Percentiles rank a stretch among this genome's conserved stretches.
phyloP scores from a whole-genome alignment of 2,113 vertebrate species.

The Tyto alba region DNA sequence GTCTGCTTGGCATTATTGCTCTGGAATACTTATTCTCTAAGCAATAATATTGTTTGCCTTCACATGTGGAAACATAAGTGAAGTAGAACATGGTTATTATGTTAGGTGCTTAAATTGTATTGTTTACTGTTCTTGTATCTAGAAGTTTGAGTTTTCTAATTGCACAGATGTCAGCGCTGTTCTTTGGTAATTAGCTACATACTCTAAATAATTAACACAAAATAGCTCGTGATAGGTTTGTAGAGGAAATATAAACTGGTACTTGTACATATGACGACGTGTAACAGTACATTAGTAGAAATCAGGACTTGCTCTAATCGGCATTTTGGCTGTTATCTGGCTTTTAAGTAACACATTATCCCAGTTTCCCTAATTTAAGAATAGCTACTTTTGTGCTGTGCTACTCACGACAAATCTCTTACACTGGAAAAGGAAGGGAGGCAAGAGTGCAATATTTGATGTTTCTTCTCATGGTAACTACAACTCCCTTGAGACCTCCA shows the following conservation, averaged over 20 bases:
- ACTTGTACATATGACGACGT: neutral
- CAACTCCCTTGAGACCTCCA: neutral
- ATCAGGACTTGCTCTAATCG: neutral
- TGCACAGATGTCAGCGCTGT: neutral
- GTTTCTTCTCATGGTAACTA: neutral
- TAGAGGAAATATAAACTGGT: neutral
- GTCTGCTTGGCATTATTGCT: neutral
- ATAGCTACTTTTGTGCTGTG: neutral
- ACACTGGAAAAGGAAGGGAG: neutral
- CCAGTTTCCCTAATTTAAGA: neutral
- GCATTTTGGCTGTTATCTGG: neutral
- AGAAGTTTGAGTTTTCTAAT: neutral
- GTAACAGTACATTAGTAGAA: neutral
- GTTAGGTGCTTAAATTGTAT: neutral
- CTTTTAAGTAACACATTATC: neutral
- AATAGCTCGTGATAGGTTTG: neutral
- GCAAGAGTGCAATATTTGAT: neutral
- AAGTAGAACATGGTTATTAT: neutral
- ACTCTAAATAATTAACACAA: slow-evolving; percentile 16
- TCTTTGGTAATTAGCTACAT: neutral
- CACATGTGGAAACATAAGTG: neutral
- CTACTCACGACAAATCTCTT: rapidly evolving
- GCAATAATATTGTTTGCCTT: neutral
- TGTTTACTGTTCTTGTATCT: neutral
- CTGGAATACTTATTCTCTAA: neutral